Percentiles rank a stretch among this genome's conserved stretches.
phyloP scores from a whole-genome alignment of 2,113 vertebrate genomes.

The Eretmodus cyanostictus region DNA sequence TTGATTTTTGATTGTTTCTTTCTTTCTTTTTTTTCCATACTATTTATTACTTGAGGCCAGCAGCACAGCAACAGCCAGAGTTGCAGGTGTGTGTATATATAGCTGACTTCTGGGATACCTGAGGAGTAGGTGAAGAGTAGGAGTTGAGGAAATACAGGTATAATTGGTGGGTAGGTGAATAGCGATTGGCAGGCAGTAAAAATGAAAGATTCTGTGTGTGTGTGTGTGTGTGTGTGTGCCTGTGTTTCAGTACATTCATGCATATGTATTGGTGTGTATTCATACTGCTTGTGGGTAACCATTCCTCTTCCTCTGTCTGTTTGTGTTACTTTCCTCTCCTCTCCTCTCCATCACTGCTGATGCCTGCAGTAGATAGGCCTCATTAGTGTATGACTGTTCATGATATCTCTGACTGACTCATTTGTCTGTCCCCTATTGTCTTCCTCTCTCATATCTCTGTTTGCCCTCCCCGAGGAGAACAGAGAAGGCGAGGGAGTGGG shows the following conservation, averaged over 20 bases:
- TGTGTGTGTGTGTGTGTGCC: not conserved
- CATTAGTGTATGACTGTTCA: conserved; percentile 51
- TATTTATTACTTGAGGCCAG: not conserved
- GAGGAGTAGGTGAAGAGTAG: conserved; percentile 12
- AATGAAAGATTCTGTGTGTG: not conserved
- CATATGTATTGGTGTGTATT: conserved; percentile 1
- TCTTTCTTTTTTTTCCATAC: not conserved
- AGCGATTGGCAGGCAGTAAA: conserved; percentile 23
- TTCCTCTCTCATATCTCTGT: conserved; percentile 43
- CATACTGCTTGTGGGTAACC: conserved; percentile 18
- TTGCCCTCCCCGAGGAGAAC: conserved; percentile 32
- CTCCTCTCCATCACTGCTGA: not conserved
- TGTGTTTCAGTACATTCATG: conserved; percentile 1
- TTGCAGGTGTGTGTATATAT: not conserved
- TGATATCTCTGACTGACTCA: conserved; percentile 61
- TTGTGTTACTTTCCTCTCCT: not conserved
- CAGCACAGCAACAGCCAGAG: not conserved
- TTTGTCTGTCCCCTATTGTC: conserved; percentile 52
- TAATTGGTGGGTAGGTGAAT: conserved; percentile 14
- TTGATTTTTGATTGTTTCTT: not conserved
- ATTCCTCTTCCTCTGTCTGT: not conserved
- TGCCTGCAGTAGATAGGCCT: conserved; percentile 50
- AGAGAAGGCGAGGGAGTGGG: conserved; percentile 8
- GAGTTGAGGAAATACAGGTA: conserved; percentile 15
- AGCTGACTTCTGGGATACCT: not conserved